Conservation (phyloP, 2,888 invertebrate species). For the Bombylius major region DNA sequence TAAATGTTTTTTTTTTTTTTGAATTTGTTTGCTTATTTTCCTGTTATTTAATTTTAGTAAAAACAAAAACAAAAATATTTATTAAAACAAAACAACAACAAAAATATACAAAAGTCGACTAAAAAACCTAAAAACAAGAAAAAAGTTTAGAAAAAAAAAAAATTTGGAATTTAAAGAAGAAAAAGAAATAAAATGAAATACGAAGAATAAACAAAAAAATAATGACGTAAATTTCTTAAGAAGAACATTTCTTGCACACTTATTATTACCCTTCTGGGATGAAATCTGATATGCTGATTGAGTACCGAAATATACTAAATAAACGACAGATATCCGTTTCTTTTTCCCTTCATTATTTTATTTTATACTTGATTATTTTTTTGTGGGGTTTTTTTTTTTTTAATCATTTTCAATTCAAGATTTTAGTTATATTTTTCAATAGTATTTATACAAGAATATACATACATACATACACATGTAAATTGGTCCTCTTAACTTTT, state of each 20-base stretch:
- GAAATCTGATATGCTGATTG: slow-evolving; percentile 13
- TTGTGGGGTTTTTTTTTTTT: not conserved
- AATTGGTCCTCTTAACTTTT: too few relatives aligned
- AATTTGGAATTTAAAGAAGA: not conserved
- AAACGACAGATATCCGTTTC: slow-evolving; percentile 3
- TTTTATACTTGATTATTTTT: not conserved
- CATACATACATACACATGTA: too few relatives aligned
- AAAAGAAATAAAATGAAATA: not conserved
- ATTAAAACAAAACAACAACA: slow-evolving; percentile 4
- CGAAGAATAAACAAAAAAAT: not conserved
- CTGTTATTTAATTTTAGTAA: too few relatives aligned
- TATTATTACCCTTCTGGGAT: slow-evolving; percentile 10
- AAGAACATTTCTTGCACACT: slow-evolving; percentile 4
- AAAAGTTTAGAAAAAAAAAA: not conserved
- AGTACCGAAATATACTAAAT: slow-evolving; percentile 9
- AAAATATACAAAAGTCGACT: slow-evolving; percentile 5
- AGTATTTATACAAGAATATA: too few relatives aligned
- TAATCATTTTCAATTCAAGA: not conserved
- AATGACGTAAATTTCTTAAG: slow-evolving; percentile 1
- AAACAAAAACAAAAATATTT: slow-evolving; percentile 2
- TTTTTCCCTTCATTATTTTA: not conserved
- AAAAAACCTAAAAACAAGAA: not conserved
- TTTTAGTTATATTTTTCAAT: not conserved
- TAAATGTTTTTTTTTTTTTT: slow-evolving; percentile 1
- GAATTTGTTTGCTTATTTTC: not conserved